Percentiles rank a stretch among this genome's conserved stretches.
Conservation (phyloP, 2,113 vertebrate species). For the Eulemur macaco region DNA sequence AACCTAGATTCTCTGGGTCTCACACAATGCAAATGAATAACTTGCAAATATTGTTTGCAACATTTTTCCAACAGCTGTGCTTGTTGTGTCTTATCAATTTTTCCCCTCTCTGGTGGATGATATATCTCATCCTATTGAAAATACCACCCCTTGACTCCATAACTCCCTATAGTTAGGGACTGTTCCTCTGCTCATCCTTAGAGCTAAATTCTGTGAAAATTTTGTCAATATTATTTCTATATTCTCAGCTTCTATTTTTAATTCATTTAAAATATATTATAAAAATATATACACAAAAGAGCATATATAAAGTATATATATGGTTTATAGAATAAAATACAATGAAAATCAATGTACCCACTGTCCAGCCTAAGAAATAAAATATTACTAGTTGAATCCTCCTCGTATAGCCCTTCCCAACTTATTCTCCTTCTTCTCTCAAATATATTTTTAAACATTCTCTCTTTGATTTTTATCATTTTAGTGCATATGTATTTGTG, state of each 20-base stretch:
- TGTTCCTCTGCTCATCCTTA: background rate
- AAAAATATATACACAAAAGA: background rate
- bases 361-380: background rate
- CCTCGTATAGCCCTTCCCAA: background rate
- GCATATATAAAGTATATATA: background rate
- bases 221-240: background rate
- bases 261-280: background rate
- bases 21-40: background rate
- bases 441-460: background rate
- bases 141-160: background rate
- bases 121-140: background rate
- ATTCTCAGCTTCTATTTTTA: background rate
- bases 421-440: background rate
- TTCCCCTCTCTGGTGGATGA: background rate
- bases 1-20: background rate
- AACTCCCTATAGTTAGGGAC: background rate
- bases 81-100: background rate
- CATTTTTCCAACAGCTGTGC: background rate
- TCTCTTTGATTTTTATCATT: background rate
- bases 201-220: background rate
- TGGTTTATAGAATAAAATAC: background rate
- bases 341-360: background rate
- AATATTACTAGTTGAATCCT: background rate
- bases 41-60: background rate
- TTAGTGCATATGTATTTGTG: background rate